A percentile compares a stretch with the other conserved stretches of the same genome.
Evolutionary conservation across 2,797 vertebrate species (phyloP).

Genomic region (Rhinatrema bivittatum): DNA sequence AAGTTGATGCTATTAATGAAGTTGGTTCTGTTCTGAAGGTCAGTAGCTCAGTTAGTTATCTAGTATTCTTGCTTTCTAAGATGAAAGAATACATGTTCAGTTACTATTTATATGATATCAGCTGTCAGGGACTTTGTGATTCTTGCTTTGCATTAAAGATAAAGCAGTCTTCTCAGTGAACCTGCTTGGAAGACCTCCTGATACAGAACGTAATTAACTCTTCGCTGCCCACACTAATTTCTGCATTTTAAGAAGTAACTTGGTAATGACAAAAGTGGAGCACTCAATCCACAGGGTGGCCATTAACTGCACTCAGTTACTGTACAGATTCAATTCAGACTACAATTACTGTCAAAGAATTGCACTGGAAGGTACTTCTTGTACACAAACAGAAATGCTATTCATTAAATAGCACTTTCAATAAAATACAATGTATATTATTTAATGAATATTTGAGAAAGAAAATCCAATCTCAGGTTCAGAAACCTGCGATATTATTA

Average conservation of each 20-base stretch:
- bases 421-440: constrained; percentile 42
- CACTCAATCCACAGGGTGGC: constrained; percentile 54
- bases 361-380: constrained; percentile 48
- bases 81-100: constrained; percentile 11
- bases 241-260: constrained; percentile 57
- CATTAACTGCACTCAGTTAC: constrained; percentile 59
- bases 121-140: constrained; percentile 33
- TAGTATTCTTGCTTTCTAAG: too few relatives aligned
- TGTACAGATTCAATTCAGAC: constrained; percentile 58
- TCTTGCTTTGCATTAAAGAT: constrained; percentile 49
- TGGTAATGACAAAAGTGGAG: constrained; percentile 54
- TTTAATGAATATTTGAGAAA: constrained; percentile 59
- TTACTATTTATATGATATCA: constrained; percentile 36
- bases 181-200: constrained; percentile 51
- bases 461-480: constrained; percentile 40
- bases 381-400: constrained; percentile 52
- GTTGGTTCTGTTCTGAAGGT: too few relatives aligned
- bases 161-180: constrained; percentile 54
- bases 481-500: constrained; percentile 30
- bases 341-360: constrained; percentile 71
- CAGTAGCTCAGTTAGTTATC: too few relatives aligned
- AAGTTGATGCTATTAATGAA: too few relatives aligned
- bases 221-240: constrained; percentile 54
- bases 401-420: constrained; percentile 59
- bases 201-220: constrained; percentile 55